Conservation (phyloP, 2,113 vertebrate species). For the Uria lomvia region DNA sequence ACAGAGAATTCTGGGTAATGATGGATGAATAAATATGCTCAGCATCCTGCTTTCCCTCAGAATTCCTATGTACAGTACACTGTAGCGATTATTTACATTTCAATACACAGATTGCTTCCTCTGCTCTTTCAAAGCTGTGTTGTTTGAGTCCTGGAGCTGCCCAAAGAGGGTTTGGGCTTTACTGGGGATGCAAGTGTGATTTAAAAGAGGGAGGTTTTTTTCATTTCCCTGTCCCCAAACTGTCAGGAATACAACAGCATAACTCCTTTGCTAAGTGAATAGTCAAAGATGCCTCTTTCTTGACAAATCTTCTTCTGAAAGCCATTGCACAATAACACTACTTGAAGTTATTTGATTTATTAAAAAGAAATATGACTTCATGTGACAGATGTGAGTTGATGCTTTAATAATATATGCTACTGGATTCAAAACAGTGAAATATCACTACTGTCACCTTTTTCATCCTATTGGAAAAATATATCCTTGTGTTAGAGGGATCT, state of each 20-base stretch:
- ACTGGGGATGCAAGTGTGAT: background rate
- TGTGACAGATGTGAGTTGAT: background rate
- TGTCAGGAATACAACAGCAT: background rate
- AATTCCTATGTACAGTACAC: background rate
- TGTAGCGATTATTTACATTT: constrained; percentile 38
- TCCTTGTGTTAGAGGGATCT: background rate
- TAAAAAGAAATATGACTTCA: background rate
- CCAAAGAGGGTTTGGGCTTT: background rate
- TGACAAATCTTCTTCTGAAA: background rate
- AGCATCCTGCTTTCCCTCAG: constrained; percentile 11
- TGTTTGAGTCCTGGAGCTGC: constrained; percentile 3
- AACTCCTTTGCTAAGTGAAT: constrained; percentile 7
- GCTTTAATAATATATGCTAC: background rate
- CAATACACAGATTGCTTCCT: constrained; percentile 17
- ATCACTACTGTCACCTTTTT: background rate
- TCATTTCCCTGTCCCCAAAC: background rate
- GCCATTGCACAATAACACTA: background rate
- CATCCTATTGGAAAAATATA: background rate
- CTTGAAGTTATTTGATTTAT: constrained; percentile 13
- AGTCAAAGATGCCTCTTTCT: background rate
- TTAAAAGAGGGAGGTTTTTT: background rate
- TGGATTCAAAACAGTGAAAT: background rate
- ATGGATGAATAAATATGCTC: constrained; percentile 28
- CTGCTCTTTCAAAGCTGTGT: constrained; percentile 9
- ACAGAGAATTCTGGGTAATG: background rate